phyloP scores from a whole-genome alignment of 2,888 invertebrate species.

The Cecidostiba fungosa region DNA sequence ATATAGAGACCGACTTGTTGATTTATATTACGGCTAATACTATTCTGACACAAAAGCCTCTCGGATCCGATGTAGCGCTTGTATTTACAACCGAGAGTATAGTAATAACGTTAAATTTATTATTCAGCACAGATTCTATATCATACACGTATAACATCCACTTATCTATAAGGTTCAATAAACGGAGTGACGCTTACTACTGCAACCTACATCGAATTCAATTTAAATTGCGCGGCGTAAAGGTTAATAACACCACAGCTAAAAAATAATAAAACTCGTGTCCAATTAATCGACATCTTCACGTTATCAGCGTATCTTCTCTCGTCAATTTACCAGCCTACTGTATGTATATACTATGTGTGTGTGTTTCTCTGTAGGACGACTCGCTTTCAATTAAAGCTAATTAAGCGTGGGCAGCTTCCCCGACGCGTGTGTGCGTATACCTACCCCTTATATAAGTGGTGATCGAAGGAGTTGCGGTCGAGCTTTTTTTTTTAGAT shows the following conservation, averaged over 20 bases:
- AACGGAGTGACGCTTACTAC: background rate
- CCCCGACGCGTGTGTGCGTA: background rate
- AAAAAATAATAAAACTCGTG: background rate
- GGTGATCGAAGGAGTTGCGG: background rate
- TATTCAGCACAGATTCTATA: no score
- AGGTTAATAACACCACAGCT: background rate
- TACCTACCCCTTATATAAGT: background rate
- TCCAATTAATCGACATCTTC: background rate
- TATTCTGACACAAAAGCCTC: no score
- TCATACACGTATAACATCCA: background rate
- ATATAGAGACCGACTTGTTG: no score
- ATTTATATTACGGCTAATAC: no score
- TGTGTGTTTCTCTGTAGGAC: background rate
- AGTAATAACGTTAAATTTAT: no score
- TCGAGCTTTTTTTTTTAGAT: no score
- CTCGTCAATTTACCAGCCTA: background rate
- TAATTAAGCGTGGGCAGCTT: constrained; percentile 46
- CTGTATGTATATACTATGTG: background rate
- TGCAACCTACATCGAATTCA: constrained; percentile 10
- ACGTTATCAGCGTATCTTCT: background rate
- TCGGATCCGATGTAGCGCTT: no score
- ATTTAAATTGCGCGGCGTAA: constrained; percentile 20
- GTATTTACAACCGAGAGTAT: no score
- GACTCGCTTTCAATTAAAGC: constrained; percentile 29
- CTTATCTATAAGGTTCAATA: background rate